A percentile compares a stretch with the other conserved stretches of the same genome.
phyloP scores from a whole-genome alignment of 2,113 vertebrate genomes.

The Ibidorhyncha struthersii region DNA sequence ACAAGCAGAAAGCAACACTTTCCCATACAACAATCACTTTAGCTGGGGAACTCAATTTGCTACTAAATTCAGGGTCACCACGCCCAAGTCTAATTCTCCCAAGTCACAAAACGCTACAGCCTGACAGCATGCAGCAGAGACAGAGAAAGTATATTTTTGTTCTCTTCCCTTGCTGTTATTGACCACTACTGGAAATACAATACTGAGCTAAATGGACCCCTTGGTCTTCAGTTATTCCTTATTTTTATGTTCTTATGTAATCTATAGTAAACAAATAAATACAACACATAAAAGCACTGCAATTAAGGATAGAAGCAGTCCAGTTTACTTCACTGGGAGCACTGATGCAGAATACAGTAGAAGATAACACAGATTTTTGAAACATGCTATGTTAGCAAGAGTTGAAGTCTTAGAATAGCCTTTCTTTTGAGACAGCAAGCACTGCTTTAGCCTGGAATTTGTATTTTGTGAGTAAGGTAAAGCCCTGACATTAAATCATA shows the following conservation, averaged over 20 bases:
- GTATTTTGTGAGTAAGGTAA: neutral
- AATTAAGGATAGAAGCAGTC: neutral
- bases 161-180: neutral
- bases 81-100: neutral
- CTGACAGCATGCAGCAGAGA: neutral
- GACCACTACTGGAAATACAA: neutral
- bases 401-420: neutral
- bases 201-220: neutral
- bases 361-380: neutral
- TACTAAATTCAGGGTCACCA: neutral
- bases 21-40: neutral
- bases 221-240: neutral
- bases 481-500: neutral
- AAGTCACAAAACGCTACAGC: neutral
- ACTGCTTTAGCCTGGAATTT: neutral
- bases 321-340: neutral
- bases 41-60: neutral
- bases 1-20: neutral
- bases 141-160: neutral
- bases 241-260: slow-evolving; percentile 3
- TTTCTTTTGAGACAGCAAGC: neutral
- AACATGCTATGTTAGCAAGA: neutral
- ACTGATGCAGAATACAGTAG: neutral
- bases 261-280: neutral
- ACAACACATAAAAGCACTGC: neutral